Evolutionary conservation across 2,888 invertebrate genomes (phyloP).

Genomic region (Dendrolimus houi): DNA sequence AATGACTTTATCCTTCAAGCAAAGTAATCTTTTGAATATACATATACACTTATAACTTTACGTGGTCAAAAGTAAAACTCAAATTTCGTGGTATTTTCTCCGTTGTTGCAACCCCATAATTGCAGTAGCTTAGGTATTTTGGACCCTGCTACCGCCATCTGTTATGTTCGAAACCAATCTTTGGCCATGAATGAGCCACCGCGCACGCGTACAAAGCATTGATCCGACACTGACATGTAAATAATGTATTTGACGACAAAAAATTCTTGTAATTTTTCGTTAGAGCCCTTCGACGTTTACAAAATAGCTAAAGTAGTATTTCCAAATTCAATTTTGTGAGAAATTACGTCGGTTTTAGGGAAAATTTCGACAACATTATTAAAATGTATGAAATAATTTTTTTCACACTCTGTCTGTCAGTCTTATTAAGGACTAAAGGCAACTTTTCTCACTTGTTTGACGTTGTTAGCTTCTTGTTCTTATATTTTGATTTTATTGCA

Average conservation of each 20-base stretch:
- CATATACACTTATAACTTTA: no score
- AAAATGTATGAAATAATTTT: not conserved
- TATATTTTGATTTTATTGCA: no score
- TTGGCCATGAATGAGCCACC: constrained; percentile 49
- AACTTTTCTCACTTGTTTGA: no score
- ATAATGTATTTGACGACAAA: constrained; percentile 55
- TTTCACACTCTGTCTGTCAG: no score
- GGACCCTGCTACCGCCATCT: constrained; percentile 46
- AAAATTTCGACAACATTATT: constrained; percentile 3
- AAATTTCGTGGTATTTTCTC: no score
- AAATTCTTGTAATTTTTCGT: constrained; percentile 29
- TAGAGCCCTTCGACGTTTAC: constrained; percentile 8
- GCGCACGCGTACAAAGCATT: constrained; percentile 64
- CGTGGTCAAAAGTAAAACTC: no score
- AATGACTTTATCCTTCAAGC: no score
- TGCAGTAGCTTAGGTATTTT: constrained; percentile 11
- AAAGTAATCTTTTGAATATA: no score
- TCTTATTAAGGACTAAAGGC: no score
- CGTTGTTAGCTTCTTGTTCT: no score
- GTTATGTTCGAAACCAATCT: constrained; percentile 25
- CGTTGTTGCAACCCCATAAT: no score
- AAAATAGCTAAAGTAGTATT: constrained; percentile 16
- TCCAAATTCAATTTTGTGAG: constrained; percentile 12
- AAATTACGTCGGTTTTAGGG: constrained; percentile 1
- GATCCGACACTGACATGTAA: constrained; percentile 56